A percentile compares a stretch with the other conserved stretches of the same genome.
These are phyloP conservation scores for Amphipyra tragopoginis DNA, from an alignment of 2,888 invertebrate genomes.

Conservation along the genomic window DNA sequence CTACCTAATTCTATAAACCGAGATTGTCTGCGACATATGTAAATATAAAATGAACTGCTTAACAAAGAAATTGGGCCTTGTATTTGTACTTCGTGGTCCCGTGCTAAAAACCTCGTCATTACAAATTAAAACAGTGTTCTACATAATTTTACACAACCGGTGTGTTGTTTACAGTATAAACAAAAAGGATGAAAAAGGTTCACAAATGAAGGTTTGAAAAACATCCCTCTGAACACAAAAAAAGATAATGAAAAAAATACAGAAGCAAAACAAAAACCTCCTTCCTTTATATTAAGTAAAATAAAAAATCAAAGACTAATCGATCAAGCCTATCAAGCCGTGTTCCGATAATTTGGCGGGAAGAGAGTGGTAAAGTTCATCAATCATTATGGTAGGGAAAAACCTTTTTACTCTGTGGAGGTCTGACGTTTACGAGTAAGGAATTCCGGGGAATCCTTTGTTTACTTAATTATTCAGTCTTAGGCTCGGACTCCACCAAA, in stretches of 20 bases:
- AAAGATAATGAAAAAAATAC: background rate
- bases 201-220: too few relatives aligned
- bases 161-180: background rate
- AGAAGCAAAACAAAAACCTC: background rate
- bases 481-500: too few relatives aligned
- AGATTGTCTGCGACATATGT: too few relatives aligned
- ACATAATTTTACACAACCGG: background rate
- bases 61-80: too few relatives aligned
- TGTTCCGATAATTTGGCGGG: conserved; percentile 20
- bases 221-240: too few relatives aligned
- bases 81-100: background rate
- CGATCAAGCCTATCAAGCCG: conserved; percentile 26
- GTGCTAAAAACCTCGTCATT: conserved; percentile 4
- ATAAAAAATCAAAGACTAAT: background rate
- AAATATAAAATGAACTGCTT: too few relatives aligned
- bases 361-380: conserved; percentile 19
- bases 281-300: background rate
- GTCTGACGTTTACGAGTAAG: conserved; percentile 1
- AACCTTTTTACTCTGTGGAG: conserved; percentile 13
- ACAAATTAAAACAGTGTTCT: background rate
- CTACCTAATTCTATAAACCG: too few relatives aligned
- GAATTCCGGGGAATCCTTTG: background rate
- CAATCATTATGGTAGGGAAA: conserved; percentile 33
- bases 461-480: too few relatives aligned
- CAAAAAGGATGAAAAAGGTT: background rate